Evolutionary conservation across 1,140 invertebrate species (phyloP).

Genomic region (Mizuhopecten yessoensis): DNA sequence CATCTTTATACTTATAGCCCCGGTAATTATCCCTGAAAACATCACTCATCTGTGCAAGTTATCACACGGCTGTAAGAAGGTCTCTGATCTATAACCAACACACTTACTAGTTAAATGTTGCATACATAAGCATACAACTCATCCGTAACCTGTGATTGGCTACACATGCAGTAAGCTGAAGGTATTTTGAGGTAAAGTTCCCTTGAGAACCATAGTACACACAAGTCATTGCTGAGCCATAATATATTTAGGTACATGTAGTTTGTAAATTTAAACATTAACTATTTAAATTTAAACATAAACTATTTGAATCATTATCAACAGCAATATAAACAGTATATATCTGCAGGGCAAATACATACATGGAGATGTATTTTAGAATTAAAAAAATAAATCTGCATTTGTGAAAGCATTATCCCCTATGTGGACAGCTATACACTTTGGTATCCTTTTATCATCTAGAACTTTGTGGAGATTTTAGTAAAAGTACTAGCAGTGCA

Average conservation of each 20-base stretch:
- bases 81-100: not conserved
- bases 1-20: not conserved
- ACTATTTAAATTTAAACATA: no score
- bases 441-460: no score
- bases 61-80: not conserved
- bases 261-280: no score
- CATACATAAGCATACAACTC: not conserved
- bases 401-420: not conserved
- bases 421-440: not conserved
- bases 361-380: not conserved
- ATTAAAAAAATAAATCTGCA: not conserved
- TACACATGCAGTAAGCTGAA: not conserved
- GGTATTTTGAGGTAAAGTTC: no score
- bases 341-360: constrained; percentile 24
- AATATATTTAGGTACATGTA: no score
- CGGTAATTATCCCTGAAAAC: no score
- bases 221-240: no score
- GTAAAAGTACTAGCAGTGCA: not conserved
- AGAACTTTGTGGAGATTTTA: not conserved
- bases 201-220: no score
- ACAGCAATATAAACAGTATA: not conserved
- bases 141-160: not conserved
- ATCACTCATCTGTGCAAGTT: not conserved
- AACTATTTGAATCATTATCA: no score
- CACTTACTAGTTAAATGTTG: no score